Conservation (phyloP, 2,888 invertebrate genomes). For the Sipunculus nudus region DNA sequence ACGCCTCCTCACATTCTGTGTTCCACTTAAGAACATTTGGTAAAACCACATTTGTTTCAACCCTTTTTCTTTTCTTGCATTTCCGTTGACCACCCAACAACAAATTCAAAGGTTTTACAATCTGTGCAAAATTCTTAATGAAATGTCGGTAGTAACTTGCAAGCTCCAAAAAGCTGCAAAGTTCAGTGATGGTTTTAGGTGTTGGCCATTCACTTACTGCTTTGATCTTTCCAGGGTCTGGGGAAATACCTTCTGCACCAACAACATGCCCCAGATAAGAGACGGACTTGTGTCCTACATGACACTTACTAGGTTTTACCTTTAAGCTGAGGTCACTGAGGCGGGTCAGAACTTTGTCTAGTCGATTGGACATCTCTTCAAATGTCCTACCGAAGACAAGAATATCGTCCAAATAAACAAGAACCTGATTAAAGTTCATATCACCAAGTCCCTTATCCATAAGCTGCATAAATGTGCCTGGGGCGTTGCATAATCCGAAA, state of each 20-base stretch:
- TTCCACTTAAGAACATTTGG: constrained; percentile 2
- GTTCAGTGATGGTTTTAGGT: constrained; percentile 21
- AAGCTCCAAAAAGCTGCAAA: constrained; percentile 31
- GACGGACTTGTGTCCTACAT: constrained; percentile 20
- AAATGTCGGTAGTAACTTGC: constrained; percentile 35
- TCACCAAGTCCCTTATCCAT: constrained; percentile 39
- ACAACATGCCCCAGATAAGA: constrained; percentile 29
- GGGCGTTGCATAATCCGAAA: constrained; percentile 35
- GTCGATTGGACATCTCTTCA: constrained; percentile 28
- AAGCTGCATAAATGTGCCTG: constrained; percentile 36
- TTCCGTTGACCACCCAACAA: constrained; percentile 13
- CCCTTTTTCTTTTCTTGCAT: constrained; percentile 3
- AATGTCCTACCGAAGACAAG: constrained; percentile 34
- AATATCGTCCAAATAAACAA: constrained; percentile 42
- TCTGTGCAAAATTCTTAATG: constrained; percentile 32
- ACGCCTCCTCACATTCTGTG: constrained; percentile 22
- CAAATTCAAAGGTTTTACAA: constrained; percentile 31
- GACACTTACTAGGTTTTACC: constrained; percentile 37
- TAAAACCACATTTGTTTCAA: too few species aligned
- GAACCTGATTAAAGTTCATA: constrained; percentile 29
- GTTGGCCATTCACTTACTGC: constrained; percentile 29
- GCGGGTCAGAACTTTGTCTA: constrained; percentile 35
- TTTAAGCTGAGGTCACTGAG: constrained; percentile 30
- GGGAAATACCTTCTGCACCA: too few species aligned
- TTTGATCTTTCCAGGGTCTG: constrained; percentile 32